Evolutionary conservation across 2,797 vertebrate genomes (phyloP), one percentile per base, ranked within the genome.

Genomic region (Spinus olivaceus): DNA sequence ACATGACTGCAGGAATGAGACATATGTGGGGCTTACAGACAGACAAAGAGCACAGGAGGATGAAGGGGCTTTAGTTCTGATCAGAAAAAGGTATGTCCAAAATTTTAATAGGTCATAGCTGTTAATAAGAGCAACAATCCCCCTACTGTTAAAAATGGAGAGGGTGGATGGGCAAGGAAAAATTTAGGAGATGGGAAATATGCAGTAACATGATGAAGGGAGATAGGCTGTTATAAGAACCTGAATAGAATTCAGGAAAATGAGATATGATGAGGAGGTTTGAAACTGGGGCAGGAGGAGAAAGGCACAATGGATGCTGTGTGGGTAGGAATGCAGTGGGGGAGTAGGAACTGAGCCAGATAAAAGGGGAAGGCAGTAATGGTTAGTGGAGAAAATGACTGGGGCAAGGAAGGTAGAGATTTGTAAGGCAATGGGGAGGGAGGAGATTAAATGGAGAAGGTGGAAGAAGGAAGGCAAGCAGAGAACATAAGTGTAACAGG

Each of bases 241-340:
- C 22, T 70, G 59, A 94, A 88, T n/a, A 95, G 61, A 94, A 81
- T 57, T 88, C 60, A 61, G 46, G 73, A 69, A 86, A 91, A 63
- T 46, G 44, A 88, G 90, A 76, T 76, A 49, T 73, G 85, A 92
- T 84, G 44, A 90, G 50, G 27, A 93, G 80, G 49, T 78, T 88
- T 72, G 72, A 86, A 95, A 92, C 44, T 79, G 57, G 86, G 61
- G 57, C 2, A 0, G 54, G 81, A 81, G 56, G 54, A 86, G 72
- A 72, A 86, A 93, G 66, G 82, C 47, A 90, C 39, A 92, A 50
- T 86, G 70, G 6, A 5, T 59, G 25, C 51, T 63, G 54, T 91
- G 92, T 94, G 82, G 59, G 94, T 81, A 78, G 87, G 82, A 90
- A 76, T 73, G 63, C 82, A 89, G 88, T 86, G 85, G 51, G 49